Evolutionary conservation across 2,797 vertebrate species (phyloP), one percentile per base, ranked within the genome.

Genomic region (Falco cherrug): DNA sequence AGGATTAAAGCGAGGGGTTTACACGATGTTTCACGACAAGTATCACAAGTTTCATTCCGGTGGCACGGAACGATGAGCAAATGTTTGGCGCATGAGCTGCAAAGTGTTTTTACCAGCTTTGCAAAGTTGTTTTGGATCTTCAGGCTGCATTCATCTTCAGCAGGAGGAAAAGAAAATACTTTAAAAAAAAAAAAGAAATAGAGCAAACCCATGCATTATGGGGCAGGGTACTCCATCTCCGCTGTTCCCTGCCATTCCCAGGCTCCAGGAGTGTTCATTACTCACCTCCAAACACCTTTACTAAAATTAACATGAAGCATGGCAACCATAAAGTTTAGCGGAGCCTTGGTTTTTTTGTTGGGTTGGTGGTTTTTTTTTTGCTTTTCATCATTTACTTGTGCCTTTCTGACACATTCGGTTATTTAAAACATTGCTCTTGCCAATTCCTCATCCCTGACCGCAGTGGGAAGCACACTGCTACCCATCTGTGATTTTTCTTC

Each of bases 291-390:
- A 79, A 97, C 63, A 90, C 79, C 65, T 93, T 70, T 65, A 45
- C 91, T 85, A 76, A 90, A 90, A 96, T 92, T 79, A 96, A 97
- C 87, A 96, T 85, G 94, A 96, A 96, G 84, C 79, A 97, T 1
- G 74, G 89, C 90, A 33, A 51, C 90, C 60, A 39, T 80, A 84
- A 91, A 95, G 94, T 94, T 93, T 94, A 92, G 91, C 48, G 1
- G 37, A 88, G 88, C 70, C 28, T 69, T 21, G 43, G 48, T 45
- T 41, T 64, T 15, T 21, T 29, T 43, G 54, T 43, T 43, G 41
- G 41, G 14, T 43, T 43, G 14, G 13, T 43, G 13, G 12, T 9
- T 6, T 57, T 11, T 11, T 21, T 51, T 71, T 84, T 7, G 60
- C 43, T 86, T 63, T 87, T 28, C 75, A 68, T 92, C 91, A 50